Evolutionary conservation across 2,797 vertebrate genomes (phyloP), one percentile per base, ranked within the genome.

Genomic region (Microcaecilia unicolor): DNA sequence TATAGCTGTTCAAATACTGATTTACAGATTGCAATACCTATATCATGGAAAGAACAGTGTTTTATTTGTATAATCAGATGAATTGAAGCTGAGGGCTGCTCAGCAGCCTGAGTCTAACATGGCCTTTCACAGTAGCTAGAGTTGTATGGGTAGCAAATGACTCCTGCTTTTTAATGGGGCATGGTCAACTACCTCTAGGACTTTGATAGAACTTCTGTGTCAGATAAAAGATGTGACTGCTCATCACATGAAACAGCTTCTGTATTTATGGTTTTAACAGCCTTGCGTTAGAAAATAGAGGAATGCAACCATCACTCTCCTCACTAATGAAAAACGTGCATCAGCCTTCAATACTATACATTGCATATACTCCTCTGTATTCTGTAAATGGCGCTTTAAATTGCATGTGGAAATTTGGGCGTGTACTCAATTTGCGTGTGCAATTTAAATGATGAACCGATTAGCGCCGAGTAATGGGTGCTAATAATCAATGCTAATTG

Each of bases 141-240:
- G n/a, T 52, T 51, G 56, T 58, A 42, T 36, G 32, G 31, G 4
- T 31, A 43, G 32, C 22, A 26, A 30, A 22, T 41, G 30, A 23
- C 29, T 41, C 20, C 20, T 11, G 17, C 35, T 44, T 35, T 4
- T 22, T 60, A 50, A 44, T 25, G 27, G 33, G 20, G 9, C 31
- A 58, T 42, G 15, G 57, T 58, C 44, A 15, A 3, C 34, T 59
- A 37, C 48, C 53, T 69, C 37, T 48, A 44, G 57, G 55, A 52
- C 37, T 34, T 22, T 49, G 36, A 15, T 56, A 57, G 62, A 62
- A 58, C 67, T 62, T 70, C 41, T 0, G 22, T 55, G 50, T 18
- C 18, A 34, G 18, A 20, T 18, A 25, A 44, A 28, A 18, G 18
- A 20, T 15, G 9, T 15, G 35, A 47, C 28, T 12, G 9, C n/a